Evolutionary conservation across 2,888 invertebrate genomes (phyloP), one percentile per base, ranked within the genome.

Genomic region (Sinelater perroti): DNA sequence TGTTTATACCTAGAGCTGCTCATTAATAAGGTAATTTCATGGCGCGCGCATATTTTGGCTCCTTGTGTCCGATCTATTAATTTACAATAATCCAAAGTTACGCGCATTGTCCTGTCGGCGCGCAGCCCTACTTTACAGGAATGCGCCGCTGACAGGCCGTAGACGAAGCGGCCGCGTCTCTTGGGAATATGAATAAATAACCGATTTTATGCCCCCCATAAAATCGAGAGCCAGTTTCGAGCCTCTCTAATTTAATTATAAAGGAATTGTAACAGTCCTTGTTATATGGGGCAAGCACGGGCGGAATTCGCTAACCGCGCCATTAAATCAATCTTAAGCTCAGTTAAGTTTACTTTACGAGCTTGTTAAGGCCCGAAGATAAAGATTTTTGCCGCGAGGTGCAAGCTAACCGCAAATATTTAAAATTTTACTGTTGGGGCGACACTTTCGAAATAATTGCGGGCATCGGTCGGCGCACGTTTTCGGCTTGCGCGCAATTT

Each of bases 261-360:
- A 54, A 58, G 36, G 42, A 54, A 58, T 58, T 54, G 54, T 54
- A 49, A 49, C 47, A 42, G 42, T 47, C 24, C 36, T 33, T 49
- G 38, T 53, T 45, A 51, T 58, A 58, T 58, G 44, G 52, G 47
- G 35, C 40, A 52, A 52, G 44, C 59, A 24, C 26, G 45, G 45
- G 45, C 17, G 59, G 55, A 55, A 59, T 55, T 55, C 46, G 20
- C 54, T 38, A 54, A 55, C 50, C 49, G 20, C 59, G 10, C 45
- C 50, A 50, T 50, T 59, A 59, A 59, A 59, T 59, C 59, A 59
- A 55, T 54, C 59, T 50, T 24, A 30, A 44, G 24, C 54, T 54
- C 33, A 54, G 38, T 58, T 53, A 58, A 54, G 31, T 49, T 50
- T 59, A 50, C 33, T 55, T 55, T 50, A 55, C 40, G 59, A 55